These are phyloP conservation scores for Montipora cactus DNA, from an alignment of 64 coral and sea anemone species.

Conservation along the genomic window DNA sequence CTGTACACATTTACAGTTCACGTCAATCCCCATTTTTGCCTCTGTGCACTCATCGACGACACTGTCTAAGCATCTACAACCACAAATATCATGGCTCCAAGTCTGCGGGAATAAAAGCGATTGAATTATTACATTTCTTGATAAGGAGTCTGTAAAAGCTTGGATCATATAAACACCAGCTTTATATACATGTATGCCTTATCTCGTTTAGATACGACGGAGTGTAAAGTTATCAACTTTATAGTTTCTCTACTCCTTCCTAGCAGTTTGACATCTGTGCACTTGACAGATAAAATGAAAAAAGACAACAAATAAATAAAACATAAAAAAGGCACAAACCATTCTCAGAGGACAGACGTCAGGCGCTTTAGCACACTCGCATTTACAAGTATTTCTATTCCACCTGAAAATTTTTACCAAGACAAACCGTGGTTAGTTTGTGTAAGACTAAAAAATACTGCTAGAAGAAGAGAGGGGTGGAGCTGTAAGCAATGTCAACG, in stretches of 20 bases:
- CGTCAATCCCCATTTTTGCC: constrained; percentile 64
- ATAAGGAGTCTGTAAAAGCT: too few relatives aligned
- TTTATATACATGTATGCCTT: too few relatives aligned
- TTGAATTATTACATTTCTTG: neutral
- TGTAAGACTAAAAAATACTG: too few relatives aligned
- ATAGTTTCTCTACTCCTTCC: too few relatives aligned
- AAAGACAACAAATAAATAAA: too few relatives aligned
- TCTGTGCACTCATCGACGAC: constrained; percentile 59
- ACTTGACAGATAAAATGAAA: too few relatives aligned
- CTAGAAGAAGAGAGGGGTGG: too few relatives aligned
- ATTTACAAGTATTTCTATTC: constrained; percentile 29
- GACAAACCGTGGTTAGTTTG: neutral
- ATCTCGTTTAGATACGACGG: too few relatives aligned
- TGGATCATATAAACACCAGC: too few relatives aligned
- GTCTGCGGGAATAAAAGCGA: constrained; percentile 15
- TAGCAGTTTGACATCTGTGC: too few relatives aligned
- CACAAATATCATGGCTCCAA: constrained; percentile 81
- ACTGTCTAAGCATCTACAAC: constrained; percentile 65
- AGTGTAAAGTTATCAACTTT: too few relatives aligned
- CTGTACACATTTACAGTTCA: constrained; percentile 75
- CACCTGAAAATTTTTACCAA: constrained; percentile 17
- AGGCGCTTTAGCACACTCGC: constrained; percentile 33
- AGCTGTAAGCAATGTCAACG: too few relatives aligned
- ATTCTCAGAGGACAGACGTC: constrained; percentile 32
- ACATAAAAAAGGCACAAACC: constrained; percentile 10